These are phyloP conservation scores for Gallinago stenura DNA, from an alignment of 2,797 vertebrate genomes.

Conservation along the genomic window DNA sequence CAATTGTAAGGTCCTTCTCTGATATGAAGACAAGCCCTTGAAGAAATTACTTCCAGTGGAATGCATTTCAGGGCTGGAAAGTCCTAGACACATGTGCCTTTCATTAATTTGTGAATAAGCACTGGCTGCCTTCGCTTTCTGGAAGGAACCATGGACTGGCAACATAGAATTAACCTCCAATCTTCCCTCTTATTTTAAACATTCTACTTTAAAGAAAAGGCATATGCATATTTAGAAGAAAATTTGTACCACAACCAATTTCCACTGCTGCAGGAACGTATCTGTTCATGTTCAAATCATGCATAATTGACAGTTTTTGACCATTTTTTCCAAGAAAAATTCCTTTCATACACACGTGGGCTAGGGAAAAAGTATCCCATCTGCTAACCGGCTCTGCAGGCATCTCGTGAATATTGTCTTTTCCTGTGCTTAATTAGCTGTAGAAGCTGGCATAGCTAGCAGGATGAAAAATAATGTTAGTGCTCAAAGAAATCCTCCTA, in stretches of 20 bases:
- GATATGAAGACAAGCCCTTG: neutral
- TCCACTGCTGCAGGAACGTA: neutral
- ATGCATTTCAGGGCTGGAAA: neutral
- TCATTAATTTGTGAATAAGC: neutral
- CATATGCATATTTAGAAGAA: neutral
- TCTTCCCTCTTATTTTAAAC: neutral
- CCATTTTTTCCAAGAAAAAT: neutral
- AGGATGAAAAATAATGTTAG: neutral
- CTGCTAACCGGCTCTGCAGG: slow-evolving; percentile 29
- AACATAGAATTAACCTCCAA: neutral
- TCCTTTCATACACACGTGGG: neutral
- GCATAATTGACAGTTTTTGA: slow-evolving; percentile 16
- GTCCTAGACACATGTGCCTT: neutral
- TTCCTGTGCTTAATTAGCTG: slow-evolving; percentile 47
- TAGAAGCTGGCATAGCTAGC: slow-evolving; percentile 12
- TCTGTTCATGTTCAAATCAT: neutral
- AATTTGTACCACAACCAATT: neutral
- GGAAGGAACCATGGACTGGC: neutral
- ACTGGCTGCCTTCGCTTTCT: neutral
- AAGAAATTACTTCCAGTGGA: neutral
- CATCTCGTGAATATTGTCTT: slow-evolving; percentile 31
- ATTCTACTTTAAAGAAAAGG: neutral
- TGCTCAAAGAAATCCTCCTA: neutral
- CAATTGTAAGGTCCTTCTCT: neutral
- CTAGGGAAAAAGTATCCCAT: slow-evolving; percentile 30